Percentiles rank a stretch among this genome's conserved stretches.
Conservation (phyloP, 2,888 invertebrate genomes). For the Drosophila conformis region DNA sequence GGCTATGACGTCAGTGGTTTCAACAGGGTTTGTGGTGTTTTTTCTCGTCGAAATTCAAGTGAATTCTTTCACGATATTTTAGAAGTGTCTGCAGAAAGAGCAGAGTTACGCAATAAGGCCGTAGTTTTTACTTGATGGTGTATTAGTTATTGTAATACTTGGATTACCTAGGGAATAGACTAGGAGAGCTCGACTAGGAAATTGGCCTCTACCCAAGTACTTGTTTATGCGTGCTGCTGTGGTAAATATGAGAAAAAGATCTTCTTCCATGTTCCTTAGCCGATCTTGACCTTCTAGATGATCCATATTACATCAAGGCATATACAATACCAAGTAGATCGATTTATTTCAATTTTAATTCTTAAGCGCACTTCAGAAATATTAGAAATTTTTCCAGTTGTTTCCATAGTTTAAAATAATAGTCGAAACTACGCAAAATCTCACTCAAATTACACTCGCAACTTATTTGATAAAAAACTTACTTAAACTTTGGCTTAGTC, state of each 20-base stretch:
- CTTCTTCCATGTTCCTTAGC: accelerated
- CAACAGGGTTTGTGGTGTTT: neutral
- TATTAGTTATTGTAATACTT: neutral
- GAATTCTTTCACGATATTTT: slow-evolving; percentile 13
- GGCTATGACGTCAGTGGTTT: neutral
- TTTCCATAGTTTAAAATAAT: too few relatives aligned
- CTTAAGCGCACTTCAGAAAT: neutral
- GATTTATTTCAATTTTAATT: neutral
- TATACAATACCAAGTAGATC: neutral
- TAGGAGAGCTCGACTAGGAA: neutral
- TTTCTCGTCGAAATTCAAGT: neutral
- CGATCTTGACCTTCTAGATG: neutral
- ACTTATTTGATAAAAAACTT: neutral
- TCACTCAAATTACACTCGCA: too few relatives aligned
- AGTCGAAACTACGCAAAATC: too few relatives aligned
- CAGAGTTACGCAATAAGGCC: slow-evolving; percentile 1
- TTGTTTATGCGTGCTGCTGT: neutral
- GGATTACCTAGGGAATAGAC: neutral
- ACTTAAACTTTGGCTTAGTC: accelerated
- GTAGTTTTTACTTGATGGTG: neutral
- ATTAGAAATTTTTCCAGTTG: too few relatives aligned
- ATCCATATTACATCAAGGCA: neutral
- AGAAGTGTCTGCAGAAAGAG: neutral
- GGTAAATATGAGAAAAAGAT: neutral
- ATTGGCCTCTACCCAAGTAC: neutral